Evolutionary conservation across 1,140 invertebrate species (phyloP), one percentile per base, ranked within the genome.

Genomic region (Eciton burchellii): DNA sequence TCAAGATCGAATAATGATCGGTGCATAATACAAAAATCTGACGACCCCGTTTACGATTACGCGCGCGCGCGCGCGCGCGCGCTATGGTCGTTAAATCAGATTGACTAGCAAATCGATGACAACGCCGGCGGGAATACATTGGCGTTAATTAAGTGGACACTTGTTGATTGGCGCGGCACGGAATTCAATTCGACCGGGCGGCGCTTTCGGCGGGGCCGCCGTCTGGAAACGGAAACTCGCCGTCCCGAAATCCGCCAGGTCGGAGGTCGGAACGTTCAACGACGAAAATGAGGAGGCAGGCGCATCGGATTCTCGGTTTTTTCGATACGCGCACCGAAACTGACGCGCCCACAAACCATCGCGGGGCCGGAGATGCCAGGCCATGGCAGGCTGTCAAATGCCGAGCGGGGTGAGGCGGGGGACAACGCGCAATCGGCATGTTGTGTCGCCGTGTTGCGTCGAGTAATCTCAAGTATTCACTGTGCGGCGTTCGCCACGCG

Each of bases 121-220:
- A 68, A 66, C 14, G 24, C 47, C 47, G 73, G 5, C 45, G 60
- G 65, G 71, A 65, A 77, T 87, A 84, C 82, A 84, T 81, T 41
- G 35, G 49, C 60, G 70, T 84, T 88, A 84, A 86, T 88, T 84
- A 87, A 81, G 82, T 84, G 62, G 74, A 87, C 82, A 88, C 86
- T 88, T 87, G 85, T 88, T 88, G 86, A 88, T 86, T 88, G 74
- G 81, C 74, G n/a, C 41, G 59, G 11, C 43, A 47, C 68, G 81
- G 74, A 83, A 84, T 81, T 68, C 52, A 54, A 66, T 77, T n/a
- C n/a, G 35, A 62, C 47, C 41, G 47, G 70, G 47, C 41, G 65
- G 52, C n/a, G n/a, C 35, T 11, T 66, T 52, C 45, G 65, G 35
- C n/a, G n/a, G n/a, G n/a, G n/a, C n/a, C n/a, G n/a, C n/a, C n/a